These are phyloP conservation scores for Harpalus rubripes DNA, from an alignment of 2,888 invertebrate genomes.

Conservation along the genomic window DNA sequence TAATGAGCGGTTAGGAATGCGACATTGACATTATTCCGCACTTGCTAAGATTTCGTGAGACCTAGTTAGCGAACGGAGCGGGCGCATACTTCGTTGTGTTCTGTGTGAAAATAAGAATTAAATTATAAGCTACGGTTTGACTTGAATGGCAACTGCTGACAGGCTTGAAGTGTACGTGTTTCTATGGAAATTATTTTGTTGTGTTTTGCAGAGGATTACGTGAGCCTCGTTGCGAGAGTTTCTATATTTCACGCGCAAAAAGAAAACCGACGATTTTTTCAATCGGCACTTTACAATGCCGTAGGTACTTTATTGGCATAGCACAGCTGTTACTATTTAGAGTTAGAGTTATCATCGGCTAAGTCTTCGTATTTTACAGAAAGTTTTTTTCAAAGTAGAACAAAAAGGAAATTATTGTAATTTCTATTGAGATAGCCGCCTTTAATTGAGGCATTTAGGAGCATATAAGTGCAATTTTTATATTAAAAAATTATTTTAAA, in stretches of 20 bases:
- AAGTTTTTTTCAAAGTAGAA: too few species aligned
- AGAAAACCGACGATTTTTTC: neutral
- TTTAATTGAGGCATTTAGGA: too few species aligned
- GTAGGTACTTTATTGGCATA: neutral
- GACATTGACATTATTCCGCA: conserved; percentile 56
- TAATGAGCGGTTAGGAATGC: conserved; percentile 36
- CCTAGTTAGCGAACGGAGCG: conserved; percentile 49
- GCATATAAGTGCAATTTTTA: too few species aligned
- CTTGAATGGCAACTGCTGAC: conserved; percentile 56
- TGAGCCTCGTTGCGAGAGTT: conserved; percentile 46
- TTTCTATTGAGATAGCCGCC: too few species aligned
- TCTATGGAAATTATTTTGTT: conserved; percentile 57
- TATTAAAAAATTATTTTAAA: too few species aligned
- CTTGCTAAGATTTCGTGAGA: conserved; percentile 54
- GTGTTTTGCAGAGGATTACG: conserved; percentile 46
- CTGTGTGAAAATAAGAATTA: conserved; percentile 62
- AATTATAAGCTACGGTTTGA: conserved; percentile 60
- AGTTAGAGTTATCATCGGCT: too few species aligned
- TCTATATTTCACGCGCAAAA: conserved; percentile 6
- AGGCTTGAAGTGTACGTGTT: conserved; percentile 51
- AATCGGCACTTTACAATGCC: neutral
- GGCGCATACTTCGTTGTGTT: conserved; percentile 49
- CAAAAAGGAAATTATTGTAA: too few species aligned
- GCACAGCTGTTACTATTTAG: too few species aligned
- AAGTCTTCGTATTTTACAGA: too few species aligned